A percentile compares a stretch with the other conserved stretches of the same genome.
Conservation (phyloP, 2,113 vertebrate genomes). For the Actenoides lindsayi region DNA sequence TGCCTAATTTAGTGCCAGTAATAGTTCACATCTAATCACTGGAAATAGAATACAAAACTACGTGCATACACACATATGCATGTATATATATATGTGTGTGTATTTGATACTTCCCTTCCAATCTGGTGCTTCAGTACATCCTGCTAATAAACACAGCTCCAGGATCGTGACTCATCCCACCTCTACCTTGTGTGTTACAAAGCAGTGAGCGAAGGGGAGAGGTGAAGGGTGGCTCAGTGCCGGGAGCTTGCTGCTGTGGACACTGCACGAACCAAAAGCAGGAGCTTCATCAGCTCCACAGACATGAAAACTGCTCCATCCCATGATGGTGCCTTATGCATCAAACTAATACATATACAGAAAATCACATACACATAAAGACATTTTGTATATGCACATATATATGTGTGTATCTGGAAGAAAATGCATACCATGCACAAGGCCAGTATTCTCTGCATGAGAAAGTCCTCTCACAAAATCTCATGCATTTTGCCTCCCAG, state of each 20-base stretch:
- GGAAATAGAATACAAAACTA: neutral
- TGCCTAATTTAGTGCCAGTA: neutral
- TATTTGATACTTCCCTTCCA: neutral
- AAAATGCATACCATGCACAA: neutral
- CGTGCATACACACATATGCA: neutral
- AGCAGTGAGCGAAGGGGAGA: neutral
- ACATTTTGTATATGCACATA: neutral
- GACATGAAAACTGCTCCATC: neutral
- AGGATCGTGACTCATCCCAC: neutral
- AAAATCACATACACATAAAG: neutral
- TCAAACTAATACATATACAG: neutral
- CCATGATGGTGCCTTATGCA: neutral
- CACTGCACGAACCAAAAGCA: neutral
- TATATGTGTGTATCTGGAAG: neutral
- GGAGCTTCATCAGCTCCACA: neutral
- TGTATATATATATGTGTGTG: neutral
- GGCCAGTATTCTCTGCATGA: neutral
- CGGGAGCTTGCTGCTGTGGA: neutral
- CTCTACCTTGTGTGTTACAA: neutral
- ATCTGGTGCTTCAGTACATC: neutral
- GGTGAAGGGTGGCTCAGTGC: neutral
- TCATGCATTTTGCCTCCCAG: neutral
- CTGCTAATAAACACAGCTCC: constrained; percentile 15
- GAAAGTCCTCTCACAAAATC: neutral
- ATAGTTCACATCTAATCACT: neutral